Evolutionary conservation across 2,888 invertebrate species (phyloP), one percentile per base, ranked within the genome.

Genomic region (Dascillus cervinus): DNA sequence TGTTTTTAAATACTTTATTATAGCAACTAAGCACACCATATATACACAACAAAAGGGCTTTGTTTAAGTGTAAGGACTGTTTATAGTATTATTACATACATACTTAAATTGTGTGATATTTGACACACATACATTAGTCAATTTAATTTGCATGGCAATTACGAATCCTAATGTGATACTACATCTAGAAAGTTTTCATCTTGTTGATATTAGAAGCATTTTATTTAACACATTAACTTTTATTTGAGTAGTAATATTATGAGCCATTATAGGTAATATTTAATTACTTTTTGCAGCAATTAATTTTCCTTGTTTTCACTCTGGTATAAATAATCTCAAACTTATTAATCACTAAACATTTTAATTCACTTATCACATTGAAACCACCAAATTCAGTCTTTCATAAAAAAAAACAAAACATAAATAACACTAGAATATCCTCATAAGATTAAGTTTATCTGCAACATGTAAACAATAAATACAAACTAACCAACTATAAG

Each of bases 101-200:
- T 42, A 39, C 41, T 27, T 41, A 40, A 37, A 22, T 52, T 52
- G 53, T 47, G 50, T 51, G 46, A 46, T 52, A 54, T 50, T 54
- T 53, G 56, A 53, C 54, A 57, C 58, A 55, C 55, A 43, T 37
- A 37, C 32, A 32, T 29, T 34, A 37, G 46, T 50, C n/a, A n/a
- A 44, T 39, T 39, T 47, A 44, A 47, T 56, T 61, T 60, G 61
- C 61, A 61, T 58, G 55, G 60, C 60, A 60, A 61, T 61, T 61
- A 60, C 59, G 52, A 54, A 53, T 55, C 58, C 48, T 52, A 56
- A 56, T 52, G 54, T 53, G 48, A 53, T 56, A 57, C 56, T 53
- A 49, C 32, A 50, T 41, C 47, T 53, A 17, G 5, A 8, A 6
- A 17, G 17, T 6, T 17, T 17, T 17, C 4, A 8, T 17, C n/a